Percentiles rank a stretch among this genome's conserved stretches.
phyloP scores from a whole-genome alignment of 2,888 invertebrate species.

The Metacarcinus magister region DNA sequence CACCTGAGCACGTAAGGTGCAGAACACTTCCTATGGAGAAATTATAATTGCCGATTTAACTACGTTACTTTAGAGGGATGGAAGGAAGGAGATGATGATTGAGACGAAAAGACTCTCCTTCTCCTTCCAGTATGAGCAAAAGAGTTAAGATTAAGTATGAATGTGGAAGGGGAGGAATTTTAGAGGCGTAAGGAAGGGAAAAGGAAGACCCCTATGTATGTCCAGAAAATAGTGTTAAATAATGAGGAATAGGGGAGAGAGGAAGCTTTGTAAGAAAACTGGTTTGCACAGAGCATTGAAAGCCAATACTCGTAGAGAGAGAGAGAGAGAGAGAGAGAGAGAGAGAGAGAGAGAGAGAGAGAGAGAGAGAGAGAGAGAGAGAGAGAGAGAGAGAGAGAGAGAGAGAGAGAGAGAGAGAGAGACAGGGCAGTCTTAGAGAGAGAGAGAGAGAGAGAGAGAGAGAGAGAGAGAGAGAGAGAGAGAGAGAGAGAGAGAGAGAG shows the following conservation, averaged over 20 bases:
- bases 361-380: no score
- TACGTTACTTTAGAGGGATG: background rate
- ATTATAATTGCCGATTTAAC: background rate
- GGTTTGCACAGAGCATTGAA: background rate
- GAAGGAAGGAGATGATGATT: background rate
- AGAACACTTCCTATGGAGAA: background rate
- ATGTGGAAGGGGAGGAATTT: background rate
- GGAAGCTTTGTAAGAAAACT: background rate
- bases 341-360: no score
- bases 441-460: no score
- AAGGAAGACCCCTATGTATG: background rate
- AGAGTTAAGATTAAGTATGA: background rate
- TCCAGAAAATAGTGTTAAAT: background rate
- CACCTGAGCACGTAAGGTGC: background rate
- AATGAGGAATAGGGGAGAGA: background rate
- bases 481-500: no score
- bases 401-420: no score
- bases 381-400: no score
- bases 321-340: no score
- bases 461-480: no score
- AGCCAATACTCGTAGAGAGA: no score
- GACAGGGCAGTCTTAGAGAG: no score
- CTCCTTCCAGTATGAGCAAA: background rate
- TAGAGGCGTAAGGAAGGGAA: background rate
- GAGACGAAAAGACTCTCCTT: background rate